Evolutionary conservation across 37 sponge, comb jelly and placozoan genomes (phyloP).

Genomic region (Cladorhizidae sp.): DNA sequence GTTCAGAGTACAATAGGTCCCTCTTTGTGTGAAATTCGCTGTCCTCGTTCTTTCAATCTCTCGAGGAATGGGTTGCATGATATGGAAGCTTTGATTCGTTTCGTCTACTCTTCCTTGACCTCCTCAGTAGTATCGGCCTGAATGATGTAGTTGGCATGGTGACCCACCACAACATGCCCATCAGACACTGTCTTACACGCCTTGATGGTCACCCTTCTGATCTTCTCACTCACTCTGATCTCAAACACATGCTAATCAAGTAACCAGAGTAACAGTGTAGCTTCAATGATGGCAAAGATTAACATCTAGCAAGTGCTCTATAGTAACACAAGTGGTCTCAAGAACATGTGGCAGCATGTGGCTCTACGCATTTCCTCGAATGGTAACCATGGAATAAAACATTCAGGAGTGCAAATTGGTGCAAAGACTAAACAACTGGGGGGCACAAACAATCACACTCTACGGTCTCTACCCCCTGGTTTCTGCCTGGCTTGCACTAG

Average conservation of each 20-base stretch:
- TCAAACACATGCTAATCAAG: constrained; percentile 68
- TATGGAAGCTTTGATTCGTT: constrained; percentile 79
- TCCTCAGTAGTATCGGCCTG: constrained; percentile 62
- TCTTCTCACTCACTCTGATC: constrained; percentile 60
- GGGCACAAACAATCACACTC: no score
- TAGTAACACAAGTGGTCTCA: no score
- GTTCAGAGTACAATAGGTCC: constrained; percentile 34
- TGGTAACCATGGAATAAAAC: no score
- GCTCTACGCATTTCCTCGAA: no score
- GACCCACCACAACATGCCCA: constrained; percentile 76
- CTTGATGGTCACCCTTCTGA: constrained; percentile 68
- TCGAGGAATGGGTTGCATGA: constrained; percentile 79
- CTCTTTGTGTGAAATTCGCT: constrained; percentile 29
- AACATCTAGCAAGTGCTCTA: no score
- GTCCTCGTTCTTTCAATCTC: constrained; percentile 66
- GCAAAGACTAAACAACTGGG: no score
- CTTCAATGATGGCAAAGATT: no score
- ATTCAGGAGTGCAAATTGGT: no score
- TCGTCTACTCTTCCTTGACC: constrained; percentile 80
- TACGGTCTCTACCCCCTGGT: no score
- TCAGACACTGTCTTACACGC: constrained; percentile 85
- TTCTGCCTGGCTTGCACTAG: no score
- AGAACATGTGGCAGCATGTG: no score
- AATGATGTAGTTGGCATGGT: constrained; percentile 67
- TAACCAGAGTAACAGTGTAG: neutral